Base-by-base conservation (phyloP, 2,888 invertebrate genomes). In the Aporophyla nigra region DNA sequence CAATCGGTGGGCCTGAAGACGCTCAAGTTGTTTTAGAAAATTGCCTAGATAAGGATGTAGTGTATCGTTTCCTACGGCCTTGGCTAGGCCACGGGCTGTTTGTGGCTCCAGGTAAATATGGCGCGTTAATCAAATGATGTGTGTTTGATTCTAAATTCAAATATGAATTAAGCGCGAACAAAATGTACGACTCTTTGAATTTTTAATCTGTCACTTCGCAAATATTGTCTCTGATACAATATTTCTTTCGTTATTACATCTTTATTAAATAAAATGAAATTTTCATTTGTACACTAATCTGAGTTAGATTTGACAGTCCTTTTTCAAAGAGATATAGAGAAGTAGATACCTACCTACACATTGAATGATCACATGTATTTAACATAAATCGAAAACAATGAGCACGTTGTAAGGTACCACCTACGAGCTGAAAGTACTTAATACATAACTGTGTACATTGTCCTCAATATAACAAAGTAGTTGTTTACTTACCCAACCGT, bases 1-100 rank as follows among this genome's bases (percentile, higher is more conserved):
- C 94, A 40, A 90, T 95, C 24, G 91, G 73, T 3, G 92, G 94
- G 80, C 94, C 96, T 12, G 93, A 91, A 84, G 96, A 96, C 67
- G 92, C 94, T 0, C 95, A 96, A 89, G 89, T 93, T 16, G 86
- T 96, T 5, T 85, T 96, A 66, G 96, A 95, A 5, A 96, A 95
- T 75, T 96, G 94, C 76, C 88, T 96, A 14, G 95, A 96, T 46
- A 96, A 96, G 84, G 96, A 95, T 82, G 91, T 84, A 0, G 95
- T 95, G 19, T 96, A 96, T 82, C 90, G 94, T 4, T 96, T 96
- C 81, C 80, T 96, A 40, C 90, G 93, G 9, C 94, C 95, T 56
- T 96, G 96, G 96, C 90, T 96, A 0, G 96, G 96, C n/a, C 89
- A 95, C 58, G 96, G 96, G 2, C 90, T 96, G 10, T 95, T 96